phyloP scores from a whole-genome alignment of 2,797 vertebrate genomes.

The Brachymystax lenok region DNA sequence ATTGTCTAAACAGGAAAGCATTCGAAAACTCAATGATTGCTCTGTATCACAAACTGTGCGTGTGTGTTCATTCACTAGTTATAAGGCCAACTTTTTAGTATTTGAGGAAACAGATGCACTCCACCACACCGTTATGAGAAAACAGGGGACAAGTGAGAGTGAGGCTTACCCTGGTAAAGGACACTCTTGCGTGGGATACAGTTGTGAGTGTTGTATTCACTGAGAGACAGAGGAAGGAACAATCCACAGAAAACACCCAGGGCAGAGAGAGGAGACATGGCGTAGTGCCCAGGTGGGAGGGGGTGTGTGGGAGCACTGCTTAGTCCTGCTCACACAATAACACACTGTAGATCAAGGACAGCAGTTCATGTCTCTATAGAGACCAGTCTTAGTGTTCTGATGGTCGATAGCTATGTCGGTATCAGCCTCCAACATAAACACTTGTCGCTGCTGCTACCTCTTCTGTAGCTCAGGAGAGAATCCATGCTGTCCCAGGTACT shows the following conservation, averaged over 20 bases:
- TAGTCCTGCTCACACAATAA: slow-evolving; percentile 52
- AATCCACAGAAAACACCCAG: slow-evolving; percentile 63
- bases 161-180: slow-evolving; percentile 67
- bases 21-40: background rate
- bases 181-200: slow-evolving; percentile 74
- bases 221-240: slow-evolving; percentile 53
- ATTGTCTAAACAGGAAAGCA: slow-evolving; percentile 53
- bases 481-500: slow-evolving; percentile 63
- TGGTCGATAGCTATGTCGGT: slow-evolving; percentile 60
- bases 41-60: background rate
- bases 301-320: slow-evolving; percentile 38
- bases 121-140: background rate
- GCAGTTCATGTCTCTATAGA: slow-evolving; percentile 48
- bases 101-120: background rate
- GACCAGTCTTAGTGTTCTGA: slow-evolving; percentile 21
- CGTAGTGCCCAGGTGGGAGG: slow-evolving; percentile 49
- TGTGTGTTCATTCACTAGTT: background rate
- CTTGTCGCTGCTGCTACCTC: slow-evolving; percentile 56
- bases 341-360: slow-evolving; percentile 39
- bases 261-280: slow-evolving; percentile 65
- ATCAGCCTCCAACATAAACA: slow-evolving; percentile 64
- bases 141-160: background rate
- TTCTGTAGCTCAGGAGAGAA: slow-evolving; percentile 47
- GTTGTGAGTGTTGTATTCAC: slow-evolving; percentile 37
- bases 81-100: background rate